Evolutionary conservation across 1,140 invertebrate genomes (phyloP), one percentile per base, ranked within the genome.

Genomic region (Brachionus paranguensis): DNA sequence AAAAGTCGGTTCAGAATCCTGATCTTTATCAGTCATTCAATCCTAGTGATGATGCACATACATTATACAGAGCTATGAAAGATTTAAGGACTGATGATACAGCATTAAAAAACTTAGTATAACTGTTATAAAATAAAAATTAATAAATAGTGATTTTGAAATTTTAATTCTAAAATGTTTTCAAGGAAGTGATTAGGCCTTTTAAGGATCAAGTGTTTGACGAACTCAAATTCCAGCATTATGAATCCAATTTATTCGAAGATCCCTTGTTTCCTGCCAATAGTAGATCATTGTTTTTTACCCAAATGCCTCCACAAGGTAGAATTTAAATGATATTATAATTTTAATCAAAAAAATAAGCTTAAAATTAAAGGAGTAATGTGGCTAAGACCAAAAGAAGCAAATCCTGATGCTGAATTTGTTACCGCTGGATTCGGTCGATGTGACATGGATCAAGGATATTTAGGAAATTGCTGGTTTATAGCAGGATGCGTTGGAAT

Each of bases 31-130:
- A 65, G 60, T 53, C 78, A 43, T 81, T 81, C 27, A 65, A 81
- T 41, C 11, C 78, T 37, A 47, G 37, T 24, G 78, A 81, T 68
- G 78, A 81, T 85, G 89, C 90, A 29, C 88, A 88, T 64, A 86
- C 88, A 78, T 85, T 91, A 3, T 85, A 87, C 27, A 85, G 86
- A 41, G 86, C 87, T 33, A 86, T 91, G 74, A 87, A 87, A 53
- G 89, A 89, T n/a, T 84, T 86, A 17, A 88, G 88, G 37, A 85
- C 85, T 45, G 94, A 97, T 89, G 95, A 97, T 88, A 93, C 94
- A 87, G 92, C 94, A 65, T 94, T 98, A 86, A 96, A 96, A 86
- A 94, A 96, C 86, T 37, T 7, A 7, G 33, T 37, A 37, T 37
- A 37, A 37, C 6, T 37, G 33, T 7, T 37, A 37, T 3, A 37